Evolutionary conservation across 2,797 vertebrate genomes (phyloP).

Genomic region (Scolopax rusticola): DNA sequence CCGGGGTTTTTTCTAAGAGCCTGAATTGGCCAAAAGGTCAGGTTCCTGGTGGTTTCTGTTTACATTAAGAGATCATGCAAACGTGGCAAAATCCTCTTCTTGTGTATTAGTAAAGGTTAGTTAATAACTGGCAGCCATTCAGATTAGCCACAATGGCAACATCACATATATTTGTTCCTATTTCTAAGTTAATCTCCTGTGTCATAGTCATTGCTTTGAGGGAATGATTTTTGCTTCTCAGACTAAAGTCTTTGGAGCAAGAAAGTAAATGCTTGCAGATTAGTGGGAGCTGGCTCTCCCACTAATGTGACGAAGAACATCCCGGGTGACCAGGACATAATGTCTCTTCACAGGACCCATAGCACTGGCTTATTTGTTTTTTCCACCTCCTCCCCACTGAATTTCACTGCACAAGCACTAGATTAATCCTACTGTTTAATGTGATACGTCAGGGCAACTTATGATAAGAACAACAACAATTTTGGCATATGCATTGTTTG

Average conservation of each 20-base stretch:
- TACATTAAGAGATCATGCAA: not conserved
- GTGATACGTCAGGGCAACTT: not conserved
- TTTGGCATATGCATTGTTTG: not conserved
- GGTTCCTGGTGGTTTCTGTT: conserved; percentile 9
- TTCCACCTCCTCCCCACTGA: not conserved
- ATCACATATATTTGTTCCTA: not conserved
- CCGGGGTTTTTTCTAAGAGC: not conserved
- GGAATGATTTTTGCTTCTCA: not conserved
- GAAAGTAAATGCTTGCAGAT: not conserved
- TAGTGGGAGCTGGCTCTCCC: not conserved
- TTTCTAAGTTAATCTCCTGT: conserved; percentile 27
- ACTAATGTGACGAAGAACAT: not conserved
- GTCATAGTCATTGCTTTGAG: not conserved
- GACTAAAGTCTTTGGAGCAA: not conserved
- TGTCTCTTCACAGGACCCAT: not conserved
- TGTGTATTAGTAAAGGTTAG: not conserved
- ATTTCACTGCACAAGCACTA: not conserved
- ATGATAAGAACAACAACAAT: not conserved
- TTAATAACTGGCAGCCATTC: not conserved
- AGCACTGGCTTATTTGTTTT: not conserved
- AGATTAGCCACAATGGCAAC: not conserved
- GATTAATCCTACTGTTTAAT: not conserved
- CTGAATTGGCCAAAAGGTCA: not conserved
- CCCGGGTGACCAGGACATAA: not conserved
- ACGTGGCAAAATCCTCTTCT: conserved; percentile 17